Base-by-base conservation (phyloP, 2,113 vertebrate species). In the Morone chrysops region DNA sequence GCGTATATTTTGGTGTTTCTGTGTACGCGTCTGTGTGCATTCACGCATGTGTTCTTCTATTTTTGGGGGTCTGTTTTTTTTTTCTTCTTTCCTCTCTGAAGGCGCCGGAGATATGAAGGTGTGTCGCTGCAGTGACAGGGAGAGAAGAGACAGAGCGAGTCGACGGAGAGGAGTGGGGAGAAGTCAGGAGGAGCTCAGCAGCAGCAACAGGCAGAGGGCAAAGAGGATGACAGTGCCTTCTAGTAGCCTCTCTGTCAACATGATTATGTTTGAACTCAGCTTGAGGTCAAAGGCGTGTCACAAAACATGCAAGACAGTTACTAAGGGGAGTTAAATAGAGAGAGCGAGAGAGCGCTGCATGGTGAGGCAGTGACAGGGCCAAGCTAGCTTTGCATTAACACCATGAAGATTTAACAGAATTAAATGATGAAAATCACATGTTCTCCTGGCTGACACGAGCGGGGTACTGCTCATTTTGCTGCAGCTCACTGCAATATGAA, bases 171-270 rank as follows among this genome's bases (percentile, higher is more conserved):
- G 63, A 74, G 69, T 16, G 38, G 57, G 81, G 53, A 77, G 81
- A 78, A 75, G 78, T 81, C 66, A 68, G 77, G 47, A 81, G 87
- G 78, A 82, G 67, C 74, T 81, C 51, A 45, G 85, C 85, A 62
- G 88, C 82, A 87, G 91, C 84, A 92, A 93, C 90, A 90, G 89
- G 92, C 89, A 84, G 87, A 90, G 84, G 89, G 87, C 89, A 88
- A 75, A 86, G 81, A 90, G 86, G 89, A 89, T 82, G 89, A 90
- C 88, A 38, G 81, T 71, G 83, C 79, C 90, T 92, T 78, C 75
- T 72, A 77, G 88, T 88, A 79, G 87, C 75, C 80, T 82, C 85
- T 83, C 88, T 91, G 92, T 92, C 92, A 88, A 86, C 87, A 77
- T 25, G 88, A 93, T 91, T 89, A 91, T 88, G 69, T 81, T 57